phyloP scores from a whole-genome alignment of 2,888 invertebrate species.

The Blomia tropicalis region DNA sequence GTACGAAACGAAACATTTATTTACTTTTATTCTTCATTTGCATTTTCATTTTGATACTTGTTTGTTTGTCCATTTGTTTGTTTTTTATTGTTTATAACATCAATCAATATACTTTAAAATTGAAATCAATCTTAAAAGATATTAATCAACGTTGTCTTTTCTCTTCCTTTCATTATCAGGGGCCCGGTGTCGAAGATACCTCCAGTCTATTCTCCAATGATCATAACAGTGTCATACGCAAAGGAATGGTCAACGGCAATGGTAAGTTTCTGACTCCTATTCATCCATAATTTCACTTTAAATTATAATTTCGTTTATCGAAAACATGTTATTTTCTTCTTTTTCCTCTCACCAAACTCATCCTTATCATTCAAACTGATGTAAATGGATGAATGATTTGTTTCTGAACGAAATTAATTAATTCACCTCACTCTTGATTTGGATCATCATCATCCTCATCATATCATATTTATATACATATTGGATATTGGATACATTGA shows the following conservation, averaged over 20 bases:
- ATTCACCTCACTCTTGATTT: too few relatives aligned
- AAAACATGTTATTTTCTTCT: background rate
- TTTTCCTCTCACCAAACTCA: background rate
- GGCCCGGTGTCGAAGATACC: conserved; percentile 19
- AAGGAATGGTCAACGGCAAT: conserved; percentile 32
- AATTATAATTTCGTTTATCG: background rate
- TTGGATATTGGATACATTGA: background rate
- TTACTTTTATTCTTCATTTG: background rate
- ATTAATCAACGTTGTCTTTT: background rate
- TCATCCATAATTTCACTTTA: too few relatives aligned
- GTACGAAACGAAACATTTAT: background rate
- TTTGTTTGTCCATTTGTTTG: background rate
- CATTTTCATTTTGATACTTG: background rate
- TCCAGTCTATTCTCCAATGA: conserved; percentile 31
- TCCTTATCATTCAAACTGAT: too few relatives aligned
- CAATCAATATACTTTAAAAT: background rate
- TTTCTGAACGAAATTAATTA: too few relatives aligned
- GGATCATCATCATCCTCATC: too few relatives aligned
- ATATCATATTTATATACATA: background rate
- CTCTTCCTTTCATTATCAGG: conserved; percentile 2
- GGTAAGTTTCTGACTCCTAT: conserved; percentile 9
- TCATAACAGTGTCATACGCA: conserved; percentile 35
- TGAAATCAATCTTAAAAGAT: background rate
- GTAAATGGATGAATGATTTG: too few relatives aligned
- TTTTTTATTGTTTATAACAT: background rate